Conservation (phyloP, 1,140 invertebrate species). For the Spodoptera litura region DNA sequence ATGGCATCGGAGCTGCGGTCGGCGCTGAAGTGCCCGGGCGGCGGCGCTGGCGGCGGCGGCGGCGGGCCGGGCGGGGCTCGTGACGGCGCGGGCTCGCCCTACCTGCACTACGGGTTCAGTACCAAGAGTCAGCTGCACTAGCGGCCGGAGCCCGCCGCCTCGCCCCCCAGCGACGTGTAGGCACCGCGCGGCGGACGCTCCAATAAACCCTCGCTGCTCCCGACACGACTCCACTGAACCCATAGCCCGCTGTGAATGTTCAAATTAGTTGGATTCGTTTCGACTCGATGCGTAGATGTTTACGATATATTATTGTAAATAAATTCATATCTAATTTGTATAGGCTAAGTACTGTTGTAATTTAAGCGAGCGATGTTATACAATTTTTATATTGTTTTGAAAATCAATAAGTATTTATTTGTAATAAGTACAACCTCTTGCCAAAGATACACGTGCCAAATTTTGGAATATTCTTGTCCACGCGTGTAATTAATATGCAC, state of each 20-base stretch:
- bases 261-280: slow-evolving; percentile 21
- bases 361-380: slow-evolving; percentile 13
- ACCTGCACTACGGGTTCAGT: slow-evolving; percentile 88
- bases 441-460: slow-evolving; percentile 54
- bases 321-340: slow-evolving; percentile 45
- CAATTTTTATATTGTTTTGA: slow-evolving; percentile 12
- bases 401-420: slow-evolving; percentile 7
- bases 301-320: slow-evolving; percentile 45
- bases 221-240: neutral
- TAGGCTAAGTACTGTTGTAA: slow-evolving; percentile 41
- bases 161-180: slow-evolving; percentile 81
- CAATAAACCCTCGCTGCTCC: slow-evolving; percentile 1
- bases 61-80: slow-evolving; percentile 64
- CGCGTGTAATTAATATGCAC: neutral
- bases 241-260: slow-evolving; percentile 33
- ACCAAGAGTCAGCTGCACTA: slow-evolving; percentile 87
- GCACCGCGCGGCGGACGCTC: slow-evolving; percentile 49
- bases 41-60: slow-evolving; percentile 84
- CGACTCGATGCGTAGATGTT: slow-evolving; percentile 43
- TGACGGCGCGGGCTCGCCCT: slow-evolving; percentile 84
- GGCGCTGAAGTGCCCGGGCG: slow-evolving; percentile 88
- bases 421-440: slow-evolving; percentile 26
- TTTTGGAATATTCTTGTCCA: slow-evolving; percentile 20
- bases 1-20: slow-evolving; percentile 90
- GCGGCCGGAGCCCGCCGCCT: slow-evolving; percentile 75